Conservation (phyloP, 2,113 vertebrate genomes). For the Xenopus borealis region DNA sequence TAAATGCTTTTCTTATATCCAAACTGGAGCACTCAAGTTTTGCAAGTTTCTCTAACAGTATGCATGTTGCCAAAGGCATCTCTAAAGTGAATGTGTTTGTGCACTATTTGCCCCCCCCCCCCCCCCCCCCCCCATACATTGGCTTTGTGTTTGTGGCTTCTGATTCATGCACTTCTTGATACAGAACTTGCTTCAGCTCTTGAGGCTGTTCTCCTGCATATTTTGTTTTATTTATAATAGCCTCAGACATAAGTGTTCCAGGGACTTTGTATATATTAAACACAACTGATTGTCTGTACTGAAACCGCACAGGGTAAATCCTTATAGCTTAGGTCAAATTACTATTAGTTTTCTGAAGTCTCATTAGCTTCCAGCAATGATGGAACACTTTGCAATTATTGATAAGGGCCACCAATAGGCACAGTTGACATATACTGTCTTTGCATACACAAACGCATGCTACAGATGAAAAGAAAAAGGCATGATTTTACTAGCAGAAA, state of each 20-base stretch:
- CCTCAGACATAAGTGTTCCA: neutral
- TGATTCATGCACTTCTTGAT: neutral
- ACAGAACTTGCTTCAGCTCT: neutral
- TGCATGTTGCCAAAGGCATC: neutral
- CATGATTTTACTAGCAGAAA: no score
- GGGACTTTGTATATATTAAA: neutral
- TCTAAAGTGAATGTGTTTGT: neutral
- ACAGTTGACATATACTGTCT: no score
- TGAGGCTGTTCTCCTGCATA: neutral
- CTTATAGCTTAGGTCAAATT: neutral
- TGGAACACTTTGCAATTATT: neutral
- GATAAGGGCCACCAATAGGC: no score
- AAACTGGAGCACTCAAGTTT: no score
- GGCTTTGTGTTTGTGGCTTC: neutral
- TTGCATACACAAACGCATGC: no score
- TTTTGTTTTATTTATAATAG: neutral
- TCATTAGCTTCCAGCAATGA: slow-evolving; percentile 2
- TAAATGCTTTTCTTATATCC: no score
- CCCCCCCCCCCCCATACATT: neutral
- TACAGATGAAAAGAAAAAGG: no score
- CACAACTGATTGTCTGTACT: neutral
- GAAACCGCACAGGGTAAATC: neutral
- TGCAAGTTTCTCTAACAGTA: no score
- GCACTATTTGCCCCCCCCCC: neutral
- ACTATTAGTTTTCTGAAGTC: neutral